Conservation (phyloP, 2,797 vertebrate species). For the Pelodytes ibericus region DNA sequence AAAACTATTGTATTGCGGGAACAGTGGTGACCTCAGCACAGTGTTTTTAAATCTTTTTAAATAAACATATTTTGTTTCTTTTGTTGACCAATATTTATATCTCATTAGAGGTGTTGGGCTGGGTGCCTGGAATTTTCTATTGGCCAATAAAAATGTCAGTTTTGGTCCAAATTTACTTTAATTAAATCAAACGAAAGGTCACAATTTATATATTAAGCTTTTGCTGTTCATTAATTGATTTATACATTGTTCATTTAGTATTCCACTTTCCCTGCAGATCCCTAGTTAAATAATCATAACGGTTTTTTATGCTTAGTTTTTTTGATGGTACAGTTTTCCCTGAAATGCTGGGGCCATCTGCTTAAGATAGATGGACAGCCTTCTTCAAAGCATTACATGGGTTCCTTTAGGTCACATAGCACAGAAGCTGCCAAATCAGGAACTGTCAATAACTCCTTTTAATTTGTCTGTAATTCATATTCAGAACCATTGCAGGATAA, state of each 20-base stretch:
- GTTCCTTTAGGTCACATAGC: too few relatives aligned
- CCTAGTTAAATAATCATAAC: neutral
- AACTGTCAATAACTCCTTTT: too few relatives aligned
- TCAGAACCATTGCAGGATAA: too few relatives aligned
- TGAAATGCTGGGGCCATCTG: too few relatives aligned
- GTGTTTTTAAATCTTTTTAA: neutral
- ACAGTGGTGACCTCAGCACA: slow-evolving; percentile 8
- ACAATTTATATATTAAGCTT: slow-evolving; percentile 1
- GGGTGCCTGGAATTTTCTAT: slow-evolving; percentile 25
- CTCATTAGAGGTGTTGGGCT: slow-evolving; percentile 46
- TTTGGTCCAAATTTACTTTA: slow-evolving; percentile 28
- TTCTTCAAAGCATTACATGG: too few relatives aligned
- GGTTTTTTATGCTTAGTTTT: too few relatives aligned
- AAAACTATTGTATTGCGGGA: neutral
- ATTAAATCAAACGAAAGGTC: slow-evolving; percentile 32
- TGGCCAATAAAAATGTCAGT: slow-evolving; percentile 31
- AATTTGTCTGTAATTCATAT: too few relatives aligned
- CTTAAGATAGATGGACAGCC: too few relatives aligned
- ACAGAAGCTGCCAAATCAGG: too few relatives aligned
- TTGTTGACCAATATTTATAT: slow-evolving; percentile 43
- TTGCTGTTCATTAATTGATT: neutral
- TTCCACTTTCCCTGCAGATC: neutral
- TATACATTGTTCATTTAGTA: neutral
- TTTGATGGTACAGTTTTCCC: too few relatives aligned
- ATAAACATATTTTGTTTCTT: slow-evolving; percentile 9